Evolutionary conservation across 2,888 invertebrate genomes (phyloP).

Genomic region (Drosophila kambysellisi): DNA sequence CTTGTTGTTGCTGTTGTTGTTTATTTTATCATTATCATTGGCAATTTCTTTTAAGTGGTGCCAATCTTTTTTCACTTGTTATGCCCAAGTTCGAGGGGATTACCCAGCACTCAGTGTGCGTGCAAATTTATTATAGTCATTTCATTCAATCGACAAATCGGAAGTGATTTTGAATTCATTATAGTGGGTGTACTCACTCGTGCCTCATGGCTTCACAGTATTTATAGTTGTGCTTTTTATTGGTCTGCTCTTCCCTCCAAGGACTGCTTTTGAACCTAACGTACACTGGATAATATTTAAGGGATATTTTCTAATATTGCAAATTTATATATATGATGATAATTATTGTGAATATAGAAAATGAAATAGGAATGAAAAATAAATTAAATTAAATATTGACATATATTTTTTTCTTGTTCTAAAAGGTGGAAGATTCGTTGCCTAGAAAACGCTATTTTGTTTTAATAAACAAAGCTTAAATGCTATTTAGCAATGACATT

Average conservation of each 20-base stretch:
- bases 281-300: neutral
- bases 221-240: neutral
- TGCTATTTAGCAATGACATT: neutral
- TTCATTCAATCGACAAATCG: slow-evolving; percentile 84
- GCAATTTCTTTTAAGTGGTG: slow-evolving; percentile 82
- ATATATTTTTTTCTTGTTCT: neutral
- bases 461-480: neutral
- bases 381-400: neutral
- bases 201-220: neutral
- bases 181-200: slow-evolving; percentile 58
- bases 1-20: slow-evolving; percentile 52
- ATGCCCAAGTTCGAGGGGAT: slow-evolving; percentile 67
- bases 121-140: slow-evolving; percentile 80
- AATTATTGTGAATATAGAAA: neutral
- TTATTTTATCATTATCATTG: slow-evolving; percentile 82
- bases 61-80: slow-evolving; percentile 82
- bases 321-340: neutral
- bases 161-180: slow-evolving; percentile 82
- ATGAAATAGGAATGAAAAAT: neutral
- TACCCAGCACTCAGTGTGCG: slow-evolving; percentile 57
- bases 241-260: neutral
- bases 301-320: neutral
- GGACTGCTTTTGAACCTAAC: neutral
- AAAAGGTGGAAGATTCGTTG: neutral
- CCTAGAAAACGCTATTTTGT: neutral